Evolutionary conservation across 2,888 invertebrate species (phyloP), one percentile per base, ranked within the genome.

Genomic region (Masnerella sp.): DNA sequence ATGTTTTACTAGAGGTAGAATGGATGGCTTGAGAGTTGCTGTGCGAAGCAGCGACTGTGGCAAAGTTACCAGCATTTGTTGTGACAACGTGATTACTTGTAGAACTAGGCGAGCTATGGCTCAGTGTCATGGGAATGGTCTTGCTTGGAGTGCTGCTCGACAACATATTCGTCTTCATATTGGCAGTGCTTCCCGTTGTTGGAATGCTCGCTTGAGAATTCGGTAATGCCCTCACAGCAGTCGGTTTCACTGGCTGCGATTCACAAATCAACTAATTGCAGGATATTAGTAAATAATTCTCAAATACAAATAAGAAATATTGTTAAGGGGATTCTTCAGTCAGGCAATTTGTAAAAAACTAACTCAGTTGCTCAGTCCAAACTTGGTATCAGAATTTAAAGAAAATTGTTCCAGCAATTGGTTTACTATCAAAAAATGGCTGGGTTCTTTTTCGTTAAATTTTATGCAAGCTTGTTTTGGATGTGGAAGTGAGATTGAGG

Each of bases 231-330:
- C 89, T 88, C 81, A 96, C 92, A 79, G 96, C 94, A 85, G 93
- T 93, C 76, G 96, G 96, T 89, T 96, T 96, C 80, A 96, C 93
- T 88, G 94, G 95, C 94, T 95, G 89, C 64, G 78, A 81, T 76
- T 62, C 49, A 51, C 43, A 52, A 47, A 58, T 49, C 58, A 54
- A 59, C 42, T 69, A 36, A 61, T 43, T 47, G 20, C 18, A 61
- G 20, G 3, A 43, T 17, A 52, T 68, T 68, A 68, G 68, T 68
- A 56, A 42, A n/a, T n/a, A n/a, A n/a, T n/a, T n/a, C n/a, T n/a
- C n/a, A n/a, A n/a, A n/a, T n/a, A n/a, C n/a, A n/a, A n/a, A n/a
- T n/a, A n/a, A n/a, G n/a, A n/a, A n/a, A n/a, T n/a, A n/a, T n/a
- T n/a, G n/a, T n/a, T n/a, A n/a, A n/a, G n/a, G n/a, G n/a, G n/a